Conservation (phyloP, 2,113 vertebrate species). For the Myiopsitta monachus region DNA sequence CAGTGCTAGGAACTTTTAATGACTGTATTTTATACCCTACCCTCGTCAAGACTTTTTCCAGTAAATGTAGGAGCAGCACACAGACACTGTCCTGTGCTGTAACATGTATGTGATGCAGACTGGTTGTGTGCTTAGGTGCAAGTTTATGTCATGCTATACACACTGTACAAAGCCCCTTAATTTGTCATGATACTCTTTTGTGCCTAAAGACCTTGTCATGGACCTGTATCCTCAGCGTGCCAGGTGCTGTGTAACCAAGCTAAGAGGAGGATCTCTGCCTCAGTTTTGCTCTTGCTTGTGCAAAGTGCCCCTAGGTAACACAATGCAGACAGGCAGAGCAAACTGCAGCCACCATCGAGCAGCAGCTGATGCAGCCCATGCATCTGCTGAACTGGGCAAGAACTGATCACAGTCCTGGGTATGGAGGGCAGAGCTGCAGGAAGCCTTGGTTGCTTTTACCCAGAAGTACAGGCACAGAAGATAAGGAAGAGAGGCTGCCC, state of each 20-base stretch:
- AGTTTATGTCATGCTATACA: not conserved
- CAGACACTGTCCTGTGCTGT: not conserved
- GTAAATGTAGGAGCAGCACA: not conserved
- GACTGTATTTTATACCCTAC: not conserved
- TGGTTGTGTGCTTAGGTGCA: not conserved
- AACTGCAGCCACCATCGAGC: not conserved
- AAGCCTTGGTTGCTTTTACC: not conserved
- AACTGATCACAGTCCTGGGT: not conserved
- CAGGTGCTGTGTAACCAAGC: not conserved
- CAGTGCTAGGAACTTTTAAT: not conserved
- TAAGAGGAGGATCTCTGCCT: not conserved
- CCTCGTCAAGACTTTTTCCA: not conserved
- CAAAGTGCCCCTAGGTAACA: not conserved
- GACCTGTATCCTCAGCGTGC: not conserved
- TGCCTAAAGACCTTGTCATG: not conserved
- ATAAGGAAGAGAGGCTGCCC: not conserved
- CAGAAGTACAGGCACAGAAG: not conserved
- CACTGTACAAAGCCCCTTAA: not conserved
- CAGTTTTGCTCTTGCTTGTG: not conserved
- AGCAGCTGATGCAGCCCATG: not conserved
- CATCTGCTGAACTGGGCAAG: not conserved
- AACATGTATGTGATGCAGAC: accelerated
- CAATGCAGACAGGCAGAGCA: not conserved
- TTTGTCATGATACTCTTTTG: accelerated
- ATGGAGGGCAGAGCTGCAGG: not conserved